Conservation (phyloP, 2,113 vertebrate species). For the Oryzias melastigma region DNA sequence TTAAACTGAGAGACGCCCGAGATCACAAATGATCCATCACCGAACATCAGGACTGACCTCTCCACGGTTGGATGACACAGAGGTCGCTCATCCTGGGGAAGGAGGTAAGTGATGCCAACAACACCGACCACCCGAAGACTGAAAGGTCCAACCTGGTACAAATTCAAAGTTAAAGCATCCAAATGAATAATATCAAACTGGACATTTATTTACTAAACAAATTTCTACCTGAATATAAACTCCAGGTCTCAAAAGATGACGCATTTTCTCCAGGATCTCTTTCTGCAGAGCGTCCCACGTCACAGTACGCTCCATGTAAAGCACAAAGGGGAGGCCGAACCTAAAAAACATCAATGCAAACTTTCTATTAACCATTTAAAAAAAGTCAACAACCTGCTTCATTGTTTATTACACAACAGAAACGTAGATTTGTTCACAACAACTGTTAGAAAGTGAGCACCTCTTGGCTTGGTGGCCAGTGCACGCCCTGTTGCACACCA, state of each 20-base stretch:
- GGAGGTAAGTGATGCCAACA: constrained; percentile 95
- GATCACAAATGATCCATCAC: not conserved
- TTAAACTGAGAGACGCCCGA: too few relatives aligned
- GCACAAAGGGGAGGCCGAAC: constrained; percentile 94
- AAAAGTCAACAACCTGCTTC: too few relatives aligned
- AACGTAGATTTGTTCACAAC: too few relatives aligned
- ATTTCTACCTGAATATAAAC: constrained; percentile 89
- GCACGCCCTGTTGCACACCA: constrained; percentile 94
- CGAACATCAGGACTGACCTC: constrained; percentile 77
- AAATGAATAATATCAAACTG: not conserved
- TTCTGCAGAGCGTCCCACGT: constrained; percentile 96
- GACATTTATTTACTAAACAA: not conserved
- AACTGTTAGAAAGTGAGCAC: constrained; percentile 62
- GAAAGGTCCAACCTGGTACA: constrained; percentile 88
- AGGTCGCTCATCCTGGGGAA: constrained; percentile 95
- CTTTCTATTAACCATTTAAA: not conserved
- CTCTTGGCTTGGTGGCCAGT: constrained; percentile 93
- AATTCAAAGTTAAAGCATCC: not conserved
- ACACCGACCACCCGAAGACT: constrained; percentile 95
- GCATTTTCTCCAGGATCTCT: constrained; percentile 98
- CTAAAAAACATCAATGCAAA: constrained; percentile 56
- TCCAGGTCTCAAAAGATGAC: constrained; percentile 90
- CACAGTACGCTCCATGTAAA: constrained; percentile 92
- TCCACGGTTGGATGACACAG: constrained; percentile 95
- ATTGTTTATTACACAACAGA: too few relatives aligned